Percentiles rank a stretch among this genome's conserved stretches.
Conservation (phyloP, 1,140 invertebrate genomes). For the Trachelipus rathkii region DNA sequence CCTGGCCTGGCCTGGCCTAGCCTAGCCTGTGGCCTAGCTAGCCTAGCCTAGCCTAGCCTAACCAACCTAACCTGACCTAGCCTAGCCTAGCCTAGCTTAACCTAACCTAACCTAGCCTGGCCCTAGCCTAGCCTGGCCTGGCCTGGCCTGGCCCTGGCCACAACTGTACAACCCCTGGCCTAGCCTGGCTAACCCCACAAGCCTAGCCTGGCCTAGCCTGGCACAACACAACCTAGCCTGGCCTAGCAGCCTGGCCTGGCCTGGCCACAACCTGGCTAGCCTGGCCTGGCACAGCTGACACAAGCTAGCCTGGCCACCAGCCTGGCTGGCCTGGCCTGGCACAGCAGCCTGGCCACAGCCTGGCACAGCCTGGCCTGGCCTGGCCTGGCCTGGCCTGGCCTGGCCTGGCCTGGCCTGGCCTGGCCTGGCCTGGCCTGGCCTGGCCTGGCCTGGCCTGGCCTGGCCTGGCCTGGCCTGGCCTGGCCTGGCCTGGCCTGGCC, state of each 20-base stretch:
- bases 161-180: too few species aligned
- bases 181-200: too few species aligned
- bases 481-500: slow-evolving; percentile 13
- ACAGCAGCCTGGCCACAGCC: background rate
- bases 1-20: too few species aligned
- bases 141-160: too few species aligned
- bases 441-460: slow-evolving; percentile 16
- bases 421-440: slow-evolving; percentile 17
- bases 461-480: slow-evolving; percentile 17
- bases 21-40: too few species aligned
- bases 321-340: slow-evolving; percentile 4
- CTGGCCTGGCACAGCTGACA: background rate
- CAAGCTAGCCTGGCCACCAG: background rate
- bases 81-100: too few species aligned
- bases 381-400: slow-evolving; percentile 3
- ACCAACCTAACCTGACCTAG: too few species aligned
- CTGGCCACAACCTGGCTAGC: background rate
- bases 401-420: slow-evolving; percentile 3
- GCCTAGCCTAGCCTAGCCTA: too few species aligned
- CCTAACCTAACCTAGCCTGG: too few species aligned
- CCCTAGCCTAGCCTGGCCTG: too few species aligned
- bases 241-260: slow-evolving; percentile 12
- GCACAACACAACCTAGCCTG: slow-evolving; percentile 1
- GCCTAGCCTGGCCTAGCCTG: slow-evolving; percentile 12
- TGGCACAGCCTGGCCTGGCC: too few species aligned